Percentiles rank a stretch among this genome's conserved stretches.
These are phyloP conservation scores for Atrina japonica DNA, from an alignment of 2,888 invertebrate genomes.

Conservation along the genomic window DNA sequence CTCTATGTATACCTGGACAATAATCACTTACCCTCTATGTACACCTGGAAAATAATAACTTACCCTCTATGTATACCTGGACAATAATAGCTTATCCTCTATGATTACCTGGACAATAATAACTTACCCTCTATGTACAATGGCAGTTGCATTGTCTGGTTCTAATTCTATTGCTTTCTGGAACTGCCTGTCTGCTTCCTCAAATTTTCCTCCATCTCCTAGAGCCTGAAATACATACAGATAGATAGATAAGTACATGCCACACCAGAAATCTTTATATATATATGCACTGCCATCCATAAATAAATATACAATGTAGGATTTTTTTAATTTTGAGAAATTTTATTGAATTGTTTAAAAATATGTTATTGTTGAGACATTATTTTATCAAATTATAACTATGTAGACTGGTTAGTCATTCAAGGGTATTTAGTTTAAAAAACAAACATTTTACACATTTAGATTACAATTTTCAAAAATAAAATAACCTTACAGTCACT, in stretches of 20 bases:
- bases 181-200: constrained; percentile 91
- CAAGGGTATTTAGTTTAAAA: no score
- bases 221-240: constrained; percentile 84
- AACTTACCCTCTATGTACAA: constrained; percentile 90
- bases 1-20: no score
- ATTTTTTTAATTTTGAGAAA: no score
- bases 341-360: no score
- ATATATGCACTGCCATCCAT: no score
- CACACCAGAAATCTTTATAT: neutral
- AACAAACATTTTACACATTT: no score
- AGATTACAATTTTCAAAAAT: no score
- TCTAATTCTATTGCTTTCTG: constrained; percentile 90
- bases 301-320: neutral
- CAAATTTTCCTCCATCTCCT: constrained; percentile 91
- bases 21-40: constrained; percentile 2
- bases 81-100: neutral
- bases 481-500: no score
- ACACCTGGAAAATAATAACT: neutral
- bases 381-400: no score
- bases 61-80: no score
- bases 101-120: neutral
- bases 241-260: neutral
- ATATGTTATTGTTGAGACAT: no score
- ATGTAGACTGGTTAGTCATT: no score
- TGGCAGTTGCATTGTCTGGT: constrained; percentile 89